Evolutionary conservation across 2,797 vertebrate genomes (phyloP).

Genomic region (Melanotaenia nigrans): DNA sequence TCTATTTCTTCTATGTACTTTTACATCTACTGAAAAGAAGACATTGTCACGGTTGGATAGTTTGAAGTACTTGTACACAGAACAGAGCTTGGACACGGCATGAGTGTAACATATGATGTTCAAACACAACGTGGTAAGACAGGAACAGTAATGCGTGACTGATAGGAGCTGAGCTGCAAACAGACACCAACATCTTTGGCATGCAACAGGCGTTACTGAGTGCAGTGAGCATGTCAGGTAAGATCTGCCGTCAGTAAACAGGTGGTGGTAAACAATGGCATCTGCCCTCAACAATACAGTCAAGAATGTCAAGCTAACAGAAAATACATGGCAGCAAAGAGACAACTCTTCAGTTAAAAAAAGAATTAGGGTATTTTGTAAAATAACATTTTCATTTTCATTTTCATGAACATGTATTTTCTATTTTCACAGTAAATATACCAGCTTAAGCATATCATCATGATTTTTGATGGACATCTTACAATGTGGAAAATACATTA

Average conservation of each 20-base stretch:
- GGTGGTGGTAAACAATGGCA: constrained; percentile 1
- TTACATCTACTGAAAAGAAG: background rate
- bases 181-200: constrained; percentile 3
- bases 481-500: background rate
- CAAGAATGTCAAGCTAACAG: background rate
- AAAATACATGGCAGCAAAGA: background rate
- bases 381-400: background rate
- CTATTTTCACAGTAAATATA: constrained; percentile 8
- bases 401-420: background rate
- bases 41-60: background rate
- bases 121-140: constrained; percentile 1
- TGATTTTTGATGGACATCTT: constrained; percentile 5
- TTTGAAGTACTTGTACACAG: background rate
- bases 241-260: constrained; percentile 9
- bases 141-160: constrained; percentile 32
- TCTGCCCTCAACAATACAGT: constrained; percentile 1
- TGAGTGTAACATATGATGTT: constrained; percentile 2
- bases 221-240: constrained; percentile 15
- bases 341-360: background rate
- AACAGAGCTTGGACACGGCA: background rate
- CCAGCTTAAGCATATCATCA: background rate
- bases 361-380: background rate
- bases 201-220: constrained; percentile 3
- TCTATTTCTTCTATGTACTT: background rate
- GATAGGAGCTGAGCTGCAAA: constrained; percentile 20